Base-by-base conservation (phyloP, 2,797 vertebrate genomes). In the Gymnoscopelus microlampas region DNA sequence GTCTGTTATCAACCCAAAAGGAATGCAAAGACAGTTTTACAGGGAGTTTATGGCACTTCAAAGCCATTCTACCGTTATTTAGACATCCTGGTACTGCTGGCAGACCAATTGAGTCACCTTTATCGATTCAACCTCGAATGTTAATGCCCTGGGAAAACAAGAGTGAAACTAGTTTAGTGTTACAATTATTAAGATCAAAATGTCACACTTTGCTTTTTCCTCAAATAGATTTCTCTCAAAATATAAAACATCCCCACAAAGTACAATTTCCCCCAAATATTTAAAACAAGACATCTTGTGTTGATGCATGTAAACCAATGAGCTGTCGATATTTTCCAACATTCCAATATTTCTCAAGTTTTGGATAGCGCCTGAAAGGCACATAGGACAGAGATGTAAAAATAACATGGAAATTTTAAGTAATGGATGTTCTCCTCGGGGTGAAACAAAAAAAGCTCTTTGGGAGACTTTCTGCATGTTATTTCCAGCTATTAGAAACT, bases 21-120 rank as follows among this genome's bases (percentile, higher is more conserved):
- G 58, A 60, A 66, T 68, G 19, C 15, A 5, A 71, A 35, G 50
- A 76, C 13, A 49, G 6, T 55, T 80, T 84, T 73, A 80, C 66
- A 85, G 73, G 58, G 72, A 64, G 60, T 69, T 62, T 76, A 60
- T 66, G 53, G 57, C 57, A 78, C 54, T 85, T 89, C 78, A 87
- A 85, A 89, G 77, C 5, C 58, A 60, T 77, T 75, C 56, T 32
- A 67, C 70, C 70, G 81, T 73, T 62, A 76, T 76, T 79, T 74
- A 80, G 47, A 10, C 39, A 68, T 67, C 29, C 54, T 19, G 10
- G 63, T 49, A 3, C 63, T 73, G 60, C 67, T 74, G 60, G 78
- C 61, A 68, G 65, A 68, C 4, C 32, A 44, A 9, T 44, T 44
- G 39, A 44, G 39, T 44, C 39, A 44, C 39, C 39, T 44, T 57